Evolutionary conservation across 2,888 invertebrate species (phyloP).

Genomic region (Zhengitettix transpicula): DNA sequence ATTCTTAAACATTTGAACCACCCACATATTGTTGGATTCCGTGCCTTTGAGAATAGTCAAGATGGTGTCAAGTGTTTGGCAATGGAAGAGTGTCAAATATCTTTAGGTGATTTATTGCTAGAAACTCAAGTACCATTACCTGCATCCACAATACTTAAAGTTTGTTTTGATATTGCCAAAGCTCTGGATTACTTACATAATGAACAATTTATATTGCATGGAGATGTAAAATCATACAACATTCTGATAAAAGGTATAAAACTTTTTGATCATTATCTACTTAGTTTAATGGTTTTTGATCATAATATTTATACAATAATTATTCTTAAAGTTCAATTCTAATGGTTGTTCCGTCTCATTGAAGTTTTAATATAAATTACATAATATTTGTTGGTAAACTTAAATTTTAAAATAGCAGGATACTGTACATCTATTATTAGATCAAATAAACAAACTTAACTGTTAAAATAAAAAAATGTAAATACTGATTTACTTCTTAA

Average conservation of each 20-base stretch:
- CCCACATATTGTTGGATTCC: conserved; percentile 69
- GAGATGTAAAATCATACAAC: conserved; percentile 73
- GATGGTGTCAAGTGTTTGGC: conserved; percentile 47
- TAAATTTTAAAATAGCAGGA: no score
- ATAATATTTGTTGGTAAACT: no score
- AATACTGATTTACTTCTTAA: no score
- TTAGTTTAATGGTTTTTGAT: not conserved
- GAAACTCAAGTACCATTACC: conserved; percentile 39
- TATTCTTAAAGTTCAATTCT: no score
- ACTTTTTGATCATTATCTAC: not conserved
- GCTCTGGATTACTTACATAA: conserved; percentile 65
- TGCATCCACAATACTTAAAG: conserved; percentile 44
- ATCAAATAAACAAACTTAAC: no score
- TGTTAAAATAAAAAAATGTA: no score
- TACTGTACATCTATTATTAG: no score
- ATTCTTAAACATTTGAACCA: conserved; percentile 51
- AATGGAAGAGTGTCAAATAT: conserved; percentile 60
- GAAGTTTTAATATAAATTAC: no score
- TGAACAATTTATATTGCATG: conserved; percentile 52
- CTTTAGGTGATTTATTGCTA: conserved; percentile 60
- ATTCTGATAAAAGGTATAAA: conserved; percentile 44
- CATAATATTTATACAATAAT: not conserved
- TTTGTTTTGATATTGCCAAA: conserved; percentile 46
- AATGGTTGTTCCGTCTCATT: no score
- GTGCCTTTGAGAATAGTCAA: conserved; percentile 33